Percentiles rank a stretch among this genome's conserved stretches.
These are phyloP conservation scores for Himalopsyche kuldschensis DNA, from an alignment of 2,888 invertebrate genomes.

Conservation along the genomic window DNA sequence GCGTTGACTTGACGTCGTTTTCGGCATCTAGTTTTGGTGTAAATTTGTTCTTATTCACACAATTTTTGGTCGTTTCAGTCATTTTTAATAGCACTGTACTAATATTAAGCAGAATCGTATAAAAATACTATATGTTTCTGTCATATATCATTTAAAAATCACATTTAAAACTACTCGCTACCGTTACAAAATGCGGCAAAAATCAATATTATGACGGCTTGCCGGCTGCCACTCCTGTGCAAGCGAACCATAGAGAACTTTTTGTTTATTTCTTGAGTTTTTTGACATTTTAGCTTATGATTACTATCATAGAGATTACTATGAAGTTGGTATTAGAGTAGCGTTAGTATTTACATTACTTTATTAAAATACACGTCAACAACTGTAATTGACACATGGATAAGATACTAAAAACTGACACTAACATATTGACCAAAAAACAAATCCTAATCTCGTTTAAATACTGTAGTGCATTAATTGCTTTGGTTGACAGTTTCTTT, in stretches of 20 bases:
- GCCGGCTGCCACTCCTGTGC: slow-evolving; percentile 18
- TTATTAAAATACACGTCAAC: too few species aligned
- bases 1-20: slow-evolving; percentile 32
- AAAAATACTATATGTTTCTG: slow-evolving; percentile 29
- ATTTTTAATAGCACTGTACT: slow-evolving; percentile 20
- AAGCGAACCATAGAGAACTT: slow-evolving; percentile 27
- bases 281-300: too few species aligned
- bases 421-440: too few species aligned
- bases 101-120: neutral
- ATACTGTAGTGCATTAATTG: too few species aligned
- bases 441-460: too few species aligned
- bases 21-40: slow-evolving; percentile 28
- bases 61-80: slow-evolving; percentile 25
- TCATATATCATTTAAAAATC: slow-evolving; percentile 24
- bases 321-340: too few species aligned
- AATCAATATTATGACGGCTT: slow-evolving; percentile 34
- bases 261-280: slow-evolving; percentile 20
- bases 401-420: too few species aligned
- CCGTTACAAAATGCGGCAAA: slow-evolving; percentile 14
- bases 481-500: too few species aligned
- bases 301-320: too few species aligned
- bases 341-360: too few species aligned
- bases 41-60: slow-evolving; percentile 25
- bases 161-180: slow-evolving; percentile 10
- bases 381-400: too few species aligned